Evolutionary conservation across 2,113 vertebrate species (phyloP), one percentile per base, ranked within the genome.

Genomic region (Orcinus orca): DNA sequence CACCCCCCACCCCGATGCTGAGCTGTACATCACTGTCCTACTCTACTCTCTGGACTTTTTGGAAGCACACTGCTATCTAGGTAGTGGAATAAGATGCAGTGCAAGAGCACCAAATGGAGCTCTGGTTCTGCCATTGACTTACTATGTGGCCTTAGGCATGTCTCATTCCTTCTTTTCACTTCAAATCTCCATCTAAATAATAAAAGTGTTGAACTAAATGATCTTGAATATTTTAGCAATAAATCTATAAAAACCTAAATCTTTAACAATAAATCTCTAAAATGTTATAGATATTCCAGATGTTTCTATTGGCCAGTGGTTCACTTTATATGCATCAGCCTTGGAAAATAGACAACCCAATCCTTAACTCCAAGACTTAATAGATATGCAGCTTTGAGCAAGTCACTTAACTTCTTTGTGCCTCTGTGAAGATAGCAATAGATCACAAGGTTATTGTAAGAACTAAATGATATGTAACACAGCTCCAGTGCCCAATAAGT

Each of bases 361-460:
- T 67, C 76, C 44, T 97, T 90, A 89, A 17, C 17, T 71, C 65
- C 18, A 88, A 90, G n/a, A n/a, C 36, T 53, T 68, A 96, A 88
- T 80, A 94, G 25, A 84, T 88, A 84, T 20, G 8, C 82, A 21
- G 62, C 26, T 50, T 84, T 77, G 33, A 92, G 33, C 71, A 93
- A 92, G 79, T 88, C 23, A 17, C 47, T 70, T 88, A 73, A 55
- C 63, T 77, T 80, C 63, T 91, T n/a, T 77, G 38, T 95, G n/a
- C 29, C 47, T 94, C 70, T 73, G 4, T 74, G 20, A 94, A 10
- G 15, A 80, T 26, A 95, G 62, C 71, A 93, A 81, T 73, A 85
- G 14, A 12, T n/a, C 47, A 82, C 60, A 88, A 18, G 1, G 26
- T 62, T 89, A 60, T 77, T 95, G 0, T 87, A 84, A 92, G 13